Conservation (phyloP, 2,113 vertebrate species). For the Mus spicilegus region DNA sequence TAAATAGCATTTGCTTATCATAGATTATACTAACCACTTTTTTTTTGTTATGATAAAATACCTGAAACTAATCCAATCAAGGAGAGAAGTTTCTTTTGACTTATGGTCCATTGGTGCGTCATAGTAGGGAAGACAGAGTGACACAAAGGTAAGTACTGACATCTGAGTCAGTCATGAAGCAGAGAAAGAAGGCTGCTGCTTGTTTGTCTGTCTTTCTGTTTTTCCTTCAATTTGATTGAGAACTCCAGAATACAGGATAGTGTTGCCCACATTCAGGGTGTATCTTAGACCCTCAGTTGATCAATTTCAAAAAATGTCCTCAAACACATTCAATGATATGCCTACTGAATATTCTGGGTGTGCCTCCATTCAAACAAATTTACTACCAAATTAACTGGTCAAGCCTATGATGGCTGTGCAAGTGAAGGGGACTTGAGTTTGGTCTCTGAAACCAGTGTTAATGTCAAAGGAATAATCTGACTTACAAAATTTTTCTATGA, state of each 20-base stretch:
- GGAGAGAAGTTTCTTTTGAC: neutral
- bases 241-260: neutral
- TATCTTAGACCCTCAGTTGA: neutral
- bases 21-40: neutral
- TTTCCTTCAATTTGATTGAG: neutral
- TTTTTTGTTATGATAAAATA: neutral
- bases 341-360: neutral
- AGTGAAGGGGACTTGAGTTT: neutral
- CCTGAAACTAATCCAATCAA: neutral
- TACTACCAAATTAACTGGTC: neutral
- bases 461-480: neutral
- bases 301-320: neutral
- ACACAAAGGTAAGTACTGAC: neutral
- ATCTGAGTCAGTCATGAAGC: neutral
- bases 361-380: neutral
- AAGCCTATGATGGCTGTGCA: too few relatives aligned
- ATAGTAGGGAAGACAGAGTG: too few relatives aligned
- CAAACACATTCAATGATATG: too few relatives aligned
- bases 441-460: neutral
- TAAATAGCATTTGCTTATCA: neutral
- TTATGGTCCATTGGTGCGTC: neutral
- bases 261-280: neutral
- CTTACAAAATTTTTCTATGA: neutral
- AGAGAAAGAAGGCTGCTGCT: neutral
- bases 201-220: neutral